Evolutionary conservation across 2,888 invertebrate species (phyloP).

Genomic region (Phragmatobia fuliginosa): DNA sequence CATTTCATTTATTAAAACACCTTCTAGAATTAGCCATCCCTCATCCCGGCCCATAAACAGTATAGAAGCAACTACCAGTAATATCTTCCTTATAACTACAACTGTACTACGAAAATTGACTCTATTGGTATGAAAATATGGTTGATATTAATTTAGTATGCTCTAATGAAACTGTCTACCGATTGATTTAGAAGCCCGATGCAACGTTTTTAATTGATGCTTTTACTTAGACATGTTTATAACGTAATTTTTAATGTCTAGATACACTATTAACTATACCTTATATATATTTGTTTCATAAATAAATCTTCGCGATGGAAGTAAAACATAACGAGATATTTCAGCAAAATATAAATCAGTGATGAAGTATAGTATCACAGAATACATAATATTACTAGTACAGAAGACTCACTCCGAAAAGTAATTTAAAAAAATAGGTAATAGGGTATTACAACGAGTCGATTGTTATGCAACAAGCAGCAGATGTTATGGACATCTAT

Average conservation of each 20-base stretch:
- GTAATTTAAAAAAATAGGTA: too few species aligned
- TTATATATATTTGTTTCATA: background rate
- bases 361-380: too few species aligned
- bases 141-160: constrained; percentile 22
- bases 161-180: constrained; percentile 63
- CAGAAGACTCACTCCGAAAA: too few species aligned
- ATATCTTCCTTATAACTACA: constrained; percentile 48
- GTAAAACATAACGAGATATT: background rate
- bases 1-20: constrained; percentile 1
- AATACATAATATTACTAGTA: too few species aligned
- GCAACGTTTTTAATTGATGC: constrained; percentile 75
- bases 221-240: constrained; percentile 73
- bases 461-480: too few species aligned
- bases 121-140: fast-evolving
- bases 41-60: constrained; percentile 45
- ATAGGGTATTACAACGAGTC: too few species aligned
- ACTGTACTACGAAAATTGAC: constrained; percentile 3
- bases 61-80: constrained; percentile 29
- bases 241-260: constrained; percentile 38
- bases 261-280: constrained; percentile 1
- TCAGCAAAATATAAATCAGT: background rate
- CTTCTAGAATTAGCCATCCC: constrained; percentile 31
- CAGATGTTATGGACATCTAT: too few species aligned
- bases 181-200: constrained; percentile 56
- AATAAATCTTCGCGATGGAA: background rate